Percentiles rank a stretch among this genome's conserved stretches.
Evolutionary conservation across 1,140 invertebrate species (phyloP).

Genomic region (Trinorchestia longiramus): DNA sequence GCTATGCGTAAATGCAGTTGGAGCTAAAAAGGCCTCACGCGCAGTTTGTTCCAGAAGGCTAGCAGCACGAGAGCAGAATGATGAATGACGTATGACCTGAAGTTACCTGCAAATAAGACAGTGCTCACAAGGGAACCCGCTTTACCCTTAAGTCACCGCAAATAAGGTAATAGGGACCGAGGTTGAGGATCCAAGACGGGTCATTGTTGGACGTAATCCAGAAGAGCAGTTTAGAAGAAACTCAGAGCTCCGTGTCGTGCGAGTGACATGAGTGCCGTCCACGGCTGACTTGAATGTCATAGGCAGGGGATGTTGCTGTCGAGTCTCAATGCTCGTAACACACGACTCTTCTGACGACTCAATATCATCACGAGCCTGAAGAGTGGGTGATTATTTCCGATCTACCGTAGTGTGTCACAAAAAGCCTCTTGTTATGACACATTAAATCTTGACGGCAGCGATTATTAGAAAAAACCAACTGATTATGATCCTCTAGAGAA

Average conservation of each 20-base stretch:
- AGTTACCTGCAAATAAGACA: not conserved
- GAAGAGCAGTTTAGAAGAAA: not conserved
- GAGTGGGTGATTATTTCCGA: not conserved
- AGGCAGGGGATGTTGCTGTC: constrained; percentile 29
- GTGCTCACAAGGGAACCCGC: not conserved
- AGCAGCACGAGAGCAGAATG: not conserved
- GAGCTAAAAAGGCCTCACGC: not conserved
- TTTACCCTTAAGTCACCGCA: not conserved
- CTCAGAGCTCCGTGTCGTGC: not conserved
- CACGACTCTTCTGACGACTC: constrained; percentile 15
- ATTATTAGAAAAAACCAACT: not conserved
- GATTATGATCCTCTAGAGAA: not conserved
- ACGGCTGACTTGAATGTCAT: constrained; percentile 32
- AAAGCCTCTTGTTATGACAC: not conserved
- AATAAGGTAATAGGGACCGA: not conserved
- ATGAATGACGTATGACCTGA: not conserved
- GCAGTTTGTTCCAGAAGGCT: not conserved
- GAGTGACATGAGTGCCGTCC: constrained; percentile 38
- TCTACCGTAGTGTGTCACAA: not conserved
- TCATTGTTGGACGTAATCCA: not conserved
- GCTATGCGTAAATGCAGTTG: not conserved
- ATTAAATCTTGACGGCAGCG: not conserved
- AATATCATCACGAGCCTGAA: not conserved
- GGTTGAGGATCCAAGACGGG: not conserved
- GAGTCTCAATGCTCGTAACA: not conserved